Conservation (phyloP, 2,113 vertebrate genomes). For the Meles meles region DNA sequence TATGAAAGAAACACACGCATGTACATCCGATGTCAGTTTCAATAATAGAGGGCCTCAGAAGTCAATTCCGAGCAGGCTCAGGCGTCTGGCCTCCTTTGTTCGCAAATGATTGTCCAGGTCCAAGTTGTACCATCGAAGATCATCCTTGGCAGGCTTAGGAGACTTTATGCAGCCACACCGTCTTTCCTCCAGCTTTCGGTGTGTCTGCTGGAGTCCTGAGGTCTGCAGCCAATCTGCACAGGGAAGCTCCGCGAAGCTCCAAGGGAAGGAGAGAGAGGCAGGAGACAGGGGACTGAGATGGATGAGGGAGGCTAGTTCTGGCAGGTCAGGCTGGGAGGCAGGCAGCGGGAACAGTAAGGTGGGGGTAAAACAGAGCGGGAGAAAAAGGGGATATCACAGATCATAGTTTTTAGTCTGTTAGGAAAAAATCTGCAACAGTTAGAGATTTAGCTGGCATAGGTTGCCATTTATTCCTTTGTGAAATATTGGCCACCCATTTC, state of each 20-base stretch:
- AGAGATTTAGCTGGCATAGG: neutral
- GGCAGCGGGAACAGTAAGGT: neutral
- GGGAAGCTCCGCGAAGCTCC: neutral
- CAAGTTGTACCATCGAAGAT: neutral
- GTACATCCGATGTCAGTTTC: conserved; percentile 25
- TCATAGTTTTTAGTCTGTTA: neutral
- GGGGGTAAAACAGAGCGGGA: neutral
- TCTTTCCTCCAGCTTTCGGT: neutral
- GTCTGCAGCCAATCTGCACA: too few species aligned
- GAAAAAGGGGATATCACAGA: fast-evolving
- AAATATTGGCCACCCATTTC: neutral
- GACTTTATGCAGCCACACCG: too few species aligned
- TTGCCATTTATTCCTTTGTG: neutral
- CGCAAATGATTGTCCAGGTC: neutral
- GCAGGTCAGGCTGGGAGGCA: fast-evolving
- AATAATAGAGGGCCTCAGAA: conserved; percentile 22
- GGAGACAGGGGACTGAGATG: neutral
- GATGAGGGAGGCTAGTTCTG: neutral
- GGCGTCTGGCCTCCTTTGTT: neutral
- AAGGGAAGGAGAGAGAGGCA: neutral
- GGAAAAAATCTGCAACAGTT: neutral
- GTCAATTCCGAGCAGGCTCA: neutral
- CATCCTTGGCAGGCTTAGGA: neutral
- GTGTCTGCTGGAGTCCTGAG: neutral
- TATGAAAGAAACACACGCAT: conserved; percentile 33